Evolutionary conservation across 2,113 vertebrate genomes (phyloP), one percentile per base, ranked within the genome.

Genomic region (Lethenteron camtschaticum): DNA sequence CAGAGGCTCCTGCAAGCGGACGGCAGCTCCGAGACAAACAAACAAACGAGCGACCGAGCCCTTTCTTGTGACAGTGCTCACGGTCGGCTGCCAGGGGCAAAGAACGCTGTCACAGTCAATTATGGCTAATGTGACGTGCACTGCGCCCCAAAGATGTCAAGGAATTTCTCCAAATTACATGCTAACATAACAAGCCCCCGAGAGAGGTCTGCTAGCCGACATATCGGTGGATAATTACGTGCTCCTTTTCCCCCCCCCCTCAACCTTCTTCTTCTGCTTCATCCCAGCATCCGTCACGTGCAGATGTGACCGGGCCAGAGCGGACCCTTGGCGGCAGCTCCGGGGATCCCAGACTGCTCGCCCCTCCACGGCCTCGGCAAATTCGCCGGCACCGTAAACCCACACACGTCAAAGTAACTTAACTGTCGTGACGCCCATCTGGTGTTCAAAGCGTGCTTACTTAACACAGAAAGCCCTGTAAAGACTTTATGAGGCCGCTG

Each of bases 141-240:
- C 63, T 66, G n/a, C n/a, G 63, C 63, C 63, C 24, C 24, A 66
- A n/a, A 66, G 63, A 66, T 66, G 63, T 66, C 63, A 16, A n/a
- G 63, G 63, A 66, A 66, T 66, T 66, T 66, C 63, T 66, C 63
- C 63, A 66, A 66, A 66, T 66, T 66, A 66, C 63, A 66, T 66
- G 63, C 10, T 66, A 66, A 66, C 63, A 24, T 66, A 66, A 66
- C 63, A 66, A 66, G 24, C 63, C 63, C 63, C 10, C 63, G 63
- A 66, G 63, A 66, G n/a, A 66, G 41, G 41, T 41, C 41, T 41
- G 63, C 63, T 24, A 16, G 63, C 63, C 63, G 63, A 66, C 63
- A 66, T 66, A 66, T 24, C 63, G 24, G n/a, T 66, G 63, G 63
- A 66, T 66, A 66, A 66, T 66, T 66, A 66, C 63, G n/a, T 24